Conservation (phyloP, 2,888 invertebrate genomes). For the Julus scanicus region DNA sequence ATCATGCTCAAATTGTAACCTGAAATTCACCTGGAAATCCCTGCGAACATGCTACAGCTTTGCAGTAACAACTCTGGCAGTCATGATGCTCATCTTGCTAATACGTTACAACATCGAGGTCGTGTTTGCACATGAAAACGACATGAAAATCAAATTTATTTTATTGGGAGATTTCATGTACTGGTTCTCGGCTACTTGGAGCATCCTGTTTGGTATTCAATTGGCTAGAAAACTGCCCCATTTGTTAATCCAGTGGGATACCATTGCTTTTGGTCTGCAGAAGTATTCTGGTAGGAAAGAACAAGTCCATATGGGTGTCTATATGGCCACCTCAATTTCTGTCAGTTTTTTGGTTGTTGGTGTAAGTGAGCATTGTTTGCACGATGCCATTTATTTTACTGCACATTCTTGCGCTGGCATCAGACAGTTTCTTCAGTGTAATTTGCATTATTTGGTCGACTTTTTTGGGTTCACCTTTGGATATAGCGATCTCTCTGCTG, state of each 20-base stretch:
- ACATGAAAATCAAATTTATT: slow-evolving; percentile 26
- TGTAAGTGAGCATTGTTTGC: background rate
- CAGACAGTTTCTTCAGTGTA: background rate
- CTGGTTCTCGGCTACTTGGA: background rate
- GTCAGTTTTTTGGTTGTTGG: background rate
- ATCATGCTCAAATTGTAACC: background rate
- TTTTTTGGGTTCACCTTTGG: slow-evolving; percentile 9
- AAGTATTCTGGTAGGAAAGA: background rate
- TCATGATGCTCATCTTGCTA: background rate
- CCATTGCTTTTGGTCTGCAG: background rate
- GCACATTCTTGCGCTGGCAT: background rate
- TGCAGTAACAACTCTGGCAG: background rate
- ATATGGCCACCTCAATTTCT: background rate
- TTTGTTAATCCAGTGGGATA: background rate
- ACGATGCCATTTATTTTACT: background rate
- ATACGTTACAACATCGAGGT: background rate
- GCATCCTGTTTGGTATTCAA: background rate
- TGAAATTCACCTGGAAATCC: background rate
- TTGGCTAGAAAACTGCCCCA: background rate
- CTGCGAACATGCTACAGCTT: background rate
- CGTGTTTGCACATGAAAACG: background rate
- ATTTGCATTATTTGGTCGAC: background rate
- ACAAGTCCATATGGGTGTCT: background rate
- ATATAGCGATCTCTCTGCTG: background rate
- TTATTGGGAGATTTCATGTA: slow-evolving; percentile 24